These are phyloP conservation scores for Ctenopoma kingsleyae DNA, from an alignment of 2,797 vertebrate genomes.

Conservation along the genomic window DNA sequence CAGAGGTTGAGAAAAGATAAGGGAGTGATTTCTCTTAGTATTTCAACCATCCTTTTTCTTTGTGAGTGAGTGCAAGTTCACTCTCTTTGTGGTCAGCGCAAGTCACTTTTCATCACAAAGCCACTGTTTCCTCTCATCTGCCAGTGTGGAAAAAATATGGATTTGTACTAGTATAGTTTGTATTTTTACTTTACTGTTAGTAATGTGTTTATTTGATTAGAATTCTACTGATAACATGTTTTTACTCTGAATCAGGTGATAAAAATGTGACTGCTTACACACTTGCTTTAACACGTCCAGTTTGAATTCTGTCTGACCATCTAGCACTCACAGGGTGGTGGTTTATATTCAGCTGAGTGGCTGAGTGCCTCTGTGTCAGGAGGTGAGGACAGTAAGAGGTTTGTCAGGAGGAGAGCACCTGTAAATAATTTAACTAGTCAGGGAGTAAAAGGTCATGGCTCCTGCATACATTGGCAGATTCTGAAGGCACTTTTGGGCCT, in stretches of 20 bases:
- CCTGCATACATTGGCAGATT: slow-evolving; percentile 54
- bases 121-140: slow-evolving; percentile 43
- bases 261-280: slow-evolving; percentile 1
- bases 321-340: slow-evolving; percentile 12
- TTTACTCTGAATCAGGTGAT: neutral
- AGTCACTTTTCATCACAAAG: slow-evolving; percentile 66
- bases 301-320: slow-evolving; percentile 12
- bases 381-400: slow-evolving; percentile 69
- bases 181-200: slow-evolving; percentile 30
- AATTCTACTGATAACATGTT: neutral
- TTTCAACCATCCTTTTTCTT: slow-evolving; percentile 60
- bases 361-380: slow-evolving; percentile 62
- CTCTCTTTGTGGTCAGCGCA: slow-evolving; percentile 57
- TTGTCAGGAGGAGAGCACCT: slow-evolving; percentile 64
- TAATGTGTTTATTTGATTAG: slow-evolving; percentile 22
- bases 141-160: slow-evolving; percentile 17
- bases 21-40: slow-evolving; percentile 56
- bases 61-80: slow-evolving; percentile 53
- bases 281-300: slow-evolving; percentile 7
- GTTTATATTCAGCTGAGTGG: slow-evolving; percentile 63
- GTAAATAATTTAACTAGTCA: slow-evolving; percentile 75
- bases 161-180: slow-evolving; percentile 15
- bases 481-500: slow-evolving; percentile 25
- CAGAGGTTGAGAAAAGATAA: slow-evolving; percentile 70
- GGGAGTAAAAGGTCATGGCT: slow-evolving; percentile 71